These are phyloP conservation scores for Tinamus guttatus DNA, from an alignment of 2,113 vertebrate genomes.

Conservation along the genomic window DNA sequence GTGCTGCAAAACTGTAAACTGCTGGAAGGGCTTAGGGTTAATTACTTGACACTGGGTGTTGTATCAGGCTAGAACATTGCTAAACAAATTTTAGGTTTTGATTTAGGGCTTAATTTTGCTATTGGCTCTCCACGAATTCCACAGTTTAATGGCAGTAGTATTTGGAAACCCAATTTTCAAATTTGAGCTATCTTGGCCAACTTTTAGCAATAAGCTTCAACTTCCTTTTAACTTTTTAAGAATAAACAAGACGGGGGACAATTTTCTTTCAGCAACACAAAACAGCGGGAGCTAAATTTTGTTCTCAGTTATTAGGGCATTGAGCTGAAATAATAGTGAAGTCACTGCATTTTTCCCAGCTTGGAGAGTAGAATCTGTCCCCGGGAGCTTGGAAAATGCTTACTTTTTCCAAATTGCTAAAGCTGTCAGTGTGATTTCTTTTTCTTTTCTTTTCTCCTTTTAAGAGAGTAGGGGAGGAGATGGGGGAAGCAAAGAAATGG, in stretches of 20 bases:
- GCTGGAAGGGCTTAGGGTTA: not conserved
- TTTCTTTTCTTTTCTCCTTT: not conserved
- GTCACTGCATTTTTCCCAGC: not conserved
- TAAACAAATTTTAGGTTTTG: not conserved
- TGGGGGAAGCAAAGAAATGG: not conserved
- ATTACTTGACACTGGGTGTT: not conserved
- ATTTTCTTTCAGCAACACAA: not conserved
- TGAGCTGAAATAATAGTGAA: slow-evolving; percentile 4
- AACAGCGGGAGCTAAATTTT: not conserved
- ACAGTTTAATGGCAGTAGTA: not conserved
- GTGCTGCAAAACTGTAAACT: not conserved
- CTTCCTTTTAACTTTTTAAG: not conserved
- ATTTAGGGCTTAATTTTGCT: not conserved
- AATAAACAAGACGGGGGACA: not conserved
- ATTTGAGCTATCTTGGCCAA: not conserved
- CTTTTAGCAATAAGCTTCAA: not conserved
- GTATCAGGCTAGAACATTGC: not conserved
- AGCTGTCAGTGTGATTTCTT: not conserved
- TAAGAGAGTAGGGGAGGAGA: not conserved
- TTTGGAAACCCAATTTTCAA: not conserved
- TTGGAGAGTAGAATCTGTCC: not conserved
- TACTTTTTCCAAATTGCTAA: not conserved
- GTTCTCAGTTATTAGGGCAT: not conserved
- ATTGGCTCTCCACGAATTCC: not conserved
- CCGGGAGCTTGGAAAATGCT: not conserved